phyloP scores from a whole-genome alignment of 2,797 vertebrate species.

The Pyrocephalus nanus region DNA sequence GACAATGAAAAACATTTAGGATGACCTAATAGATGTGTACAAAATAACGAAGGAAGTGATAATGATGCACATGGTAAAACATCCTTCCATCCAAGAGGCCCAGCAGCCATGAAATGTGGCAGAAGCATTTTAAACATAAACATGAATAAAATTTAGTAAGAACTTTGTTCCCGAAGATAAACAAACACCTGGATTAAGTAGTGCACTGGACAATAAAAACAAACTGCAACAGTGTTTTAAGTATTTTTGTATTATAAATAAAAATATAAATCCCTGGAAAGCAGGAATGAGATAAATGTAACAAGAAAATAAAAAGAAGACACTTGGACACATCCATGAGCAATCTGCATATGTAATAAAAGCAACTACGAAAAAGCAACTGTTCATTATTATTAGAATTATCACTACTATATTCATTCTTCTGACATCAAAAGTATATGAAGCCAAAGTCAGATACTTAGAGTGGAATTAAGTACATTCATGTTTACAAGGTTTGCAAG shows the following conservation, averaged over 20 bases:
- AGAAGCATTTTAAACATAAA: conserved; percentile 23
- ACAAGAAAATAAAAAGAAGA: not conserved
- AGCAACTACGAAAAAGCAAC: not conserved
- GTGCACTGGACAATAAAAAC: not conserved
- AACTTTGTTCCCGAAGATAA: not conserved
- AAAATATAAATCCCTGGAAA: not conserved
- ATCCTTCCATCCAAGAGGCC: conserved; percentile 1
- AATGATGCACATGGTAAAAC: conserved; percentile 40
- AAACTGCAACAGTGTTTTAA: not conserved
- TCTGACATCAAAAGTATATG: not conserved
- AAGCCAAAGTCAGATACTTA: not conserved
- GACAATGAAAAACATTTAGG: conserved; percentile 36
- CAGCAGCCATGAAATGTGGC: not conserved
- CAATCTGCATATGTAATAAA: not conserved
- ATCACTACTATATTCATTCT: not conserved
- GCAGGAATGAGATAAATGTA: not conserved
- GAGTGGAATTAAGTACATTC: not conserved
- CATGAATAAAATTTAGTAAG: not conserved
- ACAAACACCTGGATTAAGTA: not conserved
- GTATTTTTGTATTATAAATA: not conserved
- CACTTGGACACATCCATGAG: not conserved
- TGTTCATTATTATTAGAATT: not conserved
- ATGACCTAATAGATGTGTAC: conserved; percentile 47
- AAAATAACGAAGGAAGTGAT: conserved; percentile 58
- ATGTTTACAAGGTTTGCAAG: not conserved